These are phyloP conservation scores for Metacarcinus magister DNA, from an alignment of 2,888 invertebrate genomes.

Conservation along the genomic window DNA sequence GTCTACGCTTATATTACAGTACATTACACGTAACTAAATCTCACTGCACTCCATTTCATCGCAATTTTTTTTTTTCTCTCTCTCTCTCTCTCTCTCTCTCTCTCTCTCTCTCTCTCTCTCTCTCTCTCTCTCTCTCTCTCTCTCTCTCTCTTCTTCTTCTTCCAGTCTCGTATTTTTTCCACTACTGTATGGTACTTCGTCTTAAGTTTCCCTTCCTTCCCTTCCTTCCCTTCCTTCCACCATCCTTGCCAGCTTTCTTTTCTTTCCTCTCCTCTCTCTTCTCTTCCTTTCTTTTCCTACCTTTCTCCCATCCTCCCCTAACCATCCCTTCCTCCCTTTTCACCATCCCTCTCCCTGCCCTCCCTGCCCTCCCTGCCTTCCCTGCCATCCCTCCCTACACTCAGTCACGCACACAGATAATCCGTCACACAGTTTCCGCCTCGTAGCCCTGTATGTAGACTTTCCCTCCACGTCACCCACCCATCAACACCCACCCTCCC, in stretches of 20 bases:
- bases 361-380: neutral
- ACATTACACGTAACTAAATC: too few species aligned
- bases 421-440: constrained; percentile 29
- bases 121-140: neutral
- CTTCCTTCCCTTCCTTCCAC: neutral
- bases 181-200: neutral
- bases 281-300: neutral
- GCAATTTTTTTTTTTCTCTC: too few species aligned
- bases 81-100: neutral
- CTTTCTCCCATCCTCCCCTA: neutral
- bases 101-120: neutral
- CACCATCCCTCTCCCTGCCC: neutral
- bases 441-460: neutral
- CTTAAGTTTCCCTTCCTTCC: neutral
- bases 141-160: neutral
- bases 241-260: neutral
- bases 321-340: neutral
- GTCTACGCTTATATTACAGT: too few species aligned
- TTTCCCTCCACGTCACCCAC: neutral
- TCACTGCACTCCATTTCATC: too few species aligned
- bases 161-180: too few species aligned
- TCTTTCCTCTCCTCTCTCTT: neutral
- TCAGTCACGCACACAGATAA: neutral
- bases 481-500: neutral
- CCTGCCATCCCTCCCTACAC: neutral